Evolutionary conservation across 2,797 vertebrate species (phyloP).

Genomic region (Sebastes wilsoni): DNA sequence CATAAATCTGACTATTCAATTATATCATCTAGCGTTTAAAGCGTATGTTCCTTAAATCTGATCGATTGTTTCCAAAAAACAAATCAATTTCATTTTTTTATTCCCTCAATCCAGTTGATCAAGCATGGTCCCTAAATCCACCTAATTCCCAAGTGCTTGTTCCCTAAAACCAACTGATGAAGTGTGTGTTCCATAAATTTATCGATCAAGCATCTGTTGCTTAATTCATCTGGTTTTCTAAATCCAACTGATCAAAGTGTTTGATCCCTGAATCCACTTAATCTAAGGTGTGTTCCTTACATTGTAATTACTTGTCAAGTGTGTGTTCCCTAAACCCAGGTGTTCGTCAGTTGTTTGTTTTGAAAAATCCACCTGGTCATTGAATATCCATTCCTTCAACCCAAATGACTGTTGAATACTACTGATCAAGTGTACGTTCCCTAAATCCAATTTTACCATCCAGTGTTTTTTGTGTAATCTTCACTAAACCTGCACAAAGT

Average conservation of each 20-base stretch:
- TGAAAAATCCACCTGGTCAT: not conserved
- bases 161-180: no score
- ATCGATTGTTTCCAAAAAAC: no score
- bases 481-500: not conserved
- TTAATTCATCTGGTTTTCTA: no score
- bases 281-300: not conserved
- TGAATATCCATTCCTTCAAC: not conserved
- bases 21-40: no score
- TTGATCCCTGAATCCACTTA: not conserved
- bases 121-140: no score
- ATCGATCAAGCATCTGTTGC: not conserved
- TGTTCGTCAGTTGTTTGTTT: not conserved
- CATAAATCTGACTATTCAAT: not conserved
- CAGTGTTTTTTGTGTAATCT: slow-evolving; percentile 3
- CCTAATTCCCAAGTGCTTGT: no score
- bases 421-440: not conserved
- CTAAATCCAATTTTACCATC: slow-evolving; percentile 17
- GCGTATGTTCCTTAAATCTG: no score
- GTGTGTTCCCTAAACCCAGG: not conserved
- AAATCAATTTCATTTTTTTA: no score
- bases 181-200: no score
- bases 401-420: not conserved
- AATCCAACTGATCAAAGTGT: no score
- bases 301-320: not conserved
- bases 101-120: not conserved